These are phyloP conservation scores for Hymenopus coronatus DNA, from an alignment of 2,888 invertebrate species.

Conservation along the genomic window DNA sequence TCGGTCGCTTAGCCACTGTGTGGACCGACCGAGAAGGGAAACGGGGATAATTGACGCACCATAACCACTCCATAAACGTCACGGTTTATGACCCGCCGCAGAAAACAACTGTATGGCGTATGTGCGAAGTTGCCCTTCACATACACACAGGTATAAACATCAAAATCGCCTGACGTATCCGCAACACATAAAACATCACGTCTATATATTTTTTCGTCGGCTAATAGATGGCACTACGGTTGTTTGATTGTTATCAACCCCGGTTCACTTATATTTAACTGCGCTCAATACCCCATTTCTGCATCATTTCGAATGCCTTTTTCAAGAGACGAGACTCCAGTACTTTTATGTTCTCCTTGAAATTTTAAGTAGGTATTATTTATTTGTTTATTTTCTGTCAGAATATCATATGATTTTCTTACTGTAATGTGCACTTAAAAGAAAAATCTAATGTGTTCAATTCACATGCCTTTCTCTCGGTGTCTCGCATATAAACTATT, in stretches of 20 bases:
- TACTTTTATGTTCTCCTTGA: too few species aligned
- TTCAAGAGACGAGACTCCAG: neutral
- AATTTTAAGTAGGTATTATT: too few species aligned
- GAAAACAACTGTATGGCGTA: neutral
- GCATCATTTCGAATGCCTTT: neutral
- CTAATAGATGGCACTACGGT: neutral
- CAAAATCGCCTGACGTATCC: neutral
- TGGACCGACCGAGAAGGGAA: neutral
- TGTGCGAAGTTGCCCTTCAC: neutral
- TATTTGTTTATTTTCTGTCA: too few species aligned
- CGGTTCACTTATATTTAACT: neutral
- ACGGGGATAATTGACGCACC: constrained; percentile 15
- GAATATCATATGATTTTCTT: too few species aligned
- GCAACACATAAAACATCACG: neutral
- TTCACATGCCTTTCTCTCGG: too few species aligned
- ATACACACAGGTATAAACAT: neutral
- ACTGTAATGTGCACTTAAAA: too few species aligned
- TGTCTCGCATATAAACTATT: too few species aligned
- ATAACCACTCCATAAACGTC: constrained; percentile 22
- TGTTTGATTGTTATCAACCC: neutral
- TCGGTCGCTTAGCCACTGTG: neutral
- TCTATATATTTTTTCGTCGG: neutral
- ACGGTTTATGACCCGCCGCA: neutral
- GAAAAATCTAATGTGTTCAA: too few species aligned
- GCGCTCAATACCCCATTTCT: neutral